Evolutionary conservation across 37 sponge, comb jelly and placozoan genomes (phyloP), one percentile per base, ranked within the genome.

Genomic region (Cladorhizidae sp.): DNA sequence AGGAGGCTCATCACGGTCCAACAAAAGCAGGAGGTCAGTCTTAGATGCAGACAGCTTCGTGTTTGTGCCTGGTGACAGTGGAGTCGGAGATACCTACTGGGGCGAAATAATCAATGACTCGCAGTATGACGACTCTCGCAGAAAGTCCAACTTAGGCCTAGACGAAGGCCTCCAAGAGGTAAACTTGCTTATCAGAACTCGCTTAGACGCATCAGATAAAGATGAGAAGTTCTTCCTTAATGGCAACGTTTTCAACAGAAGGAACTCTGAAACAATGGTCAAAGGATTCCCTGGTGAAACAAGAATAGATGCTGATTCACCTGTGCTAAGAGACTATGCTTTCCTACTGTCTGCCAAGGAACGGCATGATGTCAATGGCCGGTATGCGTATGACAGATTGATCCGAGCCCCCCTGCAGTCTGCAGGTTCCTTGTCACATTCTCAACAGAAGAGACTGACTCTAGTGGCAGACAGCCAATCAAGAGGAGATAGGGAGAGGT

Each of bases 11-110:
- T 9, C 49, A 5, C 72, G 3, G 25, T 42, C 61, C 12, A 58
- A 25, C 28, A 26, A 59, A 18, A 57, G 57, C 42, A 39, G 71
- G 21, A 77, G 54, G 41, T 36, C 76, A 0, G 69, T 87, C 0
- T 23, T 58, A 28, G 64, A 81, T 28, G 88, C 88, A 1, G 88
- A 88, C 56, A 82, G 83, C 56, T 88, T 88, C 57, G 77, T 88
- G 32, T 88, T 80, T 76, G 38, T 87, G 29, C 85, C 85, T 14
- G 85, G 78, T 31, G 85, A 84, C 0, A 49, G 38, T 35, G 62
- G 45, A 33, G n/a, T n/a, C n/a, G 38, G 35, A 3, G 33, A 49
- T 23, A n/a, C 12, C 22, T 73, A 73, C 69, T 84, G 85, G 85
- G 85, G 85, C 0, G 71, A 69, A 23, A 54, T 77, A 0, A 22